phyloP scores from a whole-genome alignment of 1,140 invertebrate species.

The Lordiphosa mommai region DNA sequence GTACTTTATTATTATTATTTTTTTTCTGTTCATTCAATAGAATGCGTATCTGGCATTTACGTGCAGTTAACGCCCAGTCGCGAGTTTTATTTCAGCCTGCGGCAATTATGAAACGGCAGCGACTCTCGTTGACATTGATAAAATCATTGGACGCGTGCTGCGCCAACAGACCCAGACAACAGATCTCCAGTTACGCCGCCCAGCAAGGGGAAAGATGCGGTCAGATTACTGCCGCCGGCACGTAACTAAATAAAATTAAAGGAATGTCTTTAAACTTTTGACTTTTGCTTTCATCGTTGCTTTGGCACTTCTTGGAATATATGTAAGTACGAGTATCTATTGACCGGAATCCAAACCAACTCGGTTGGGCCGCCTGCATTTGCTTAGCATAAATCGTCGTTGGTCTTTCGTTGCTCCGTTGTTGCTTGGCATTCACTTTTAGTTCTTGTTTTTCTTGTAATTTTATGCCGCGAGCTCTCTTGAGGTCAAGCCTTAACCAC shows the following conservation, averaged over 20 bases:
- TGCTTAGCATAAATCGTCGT: constrained; percentile 66
- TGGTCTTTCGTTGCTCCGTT: constrained; percentile 6
- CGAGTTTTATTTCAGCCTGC: constrained; percentile 31
- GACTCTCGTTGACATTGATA: constrained; percentile 69
- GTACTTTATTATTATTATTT: constrained; percentile 9
- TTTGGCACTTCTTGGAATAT: constrained; percentile 9
- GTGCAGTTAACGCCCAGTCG: constrained; percentile 44
- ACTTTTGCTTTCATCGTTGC: constrained; percentile 38
- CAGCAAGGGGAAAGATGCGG: neutral
- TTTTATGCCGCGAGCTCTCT: constrained; percentile 51
- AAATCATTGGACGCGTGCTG: constrained; percentile 68
- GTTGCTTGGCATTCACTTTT: constrained; percentile 46
- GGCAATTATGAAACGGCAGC: constrained; percentile 52
- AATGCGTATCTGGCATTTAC: constrained; percentile 36
- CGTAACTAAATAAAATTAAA: neutral
- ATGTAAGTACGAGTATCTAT: constrained; percentile 21
- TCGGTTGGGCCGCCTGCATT: constrained; percentile 43
- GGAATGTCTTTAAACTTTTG: constrained; percentile 22
- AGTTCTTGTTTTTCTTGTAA: constrained; percentile 32
- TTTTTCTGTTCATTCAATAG: constrained; percentile 27
- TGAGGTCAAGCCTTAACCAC: constrained; percentile 39
- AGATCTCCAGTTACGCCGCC: constrained; percentile 5
- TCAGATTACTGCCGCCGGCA: neutral
- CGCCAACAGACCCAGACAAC: constrained; percentile 19
- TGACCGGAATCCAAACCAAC: constrained; percentile 16